A percentile compares a stretch with the other conserved stretches of the same genome.
Conservation (phyloP, 2,113 vertebrate species). For the Sceloporus tristichus region DNA sequence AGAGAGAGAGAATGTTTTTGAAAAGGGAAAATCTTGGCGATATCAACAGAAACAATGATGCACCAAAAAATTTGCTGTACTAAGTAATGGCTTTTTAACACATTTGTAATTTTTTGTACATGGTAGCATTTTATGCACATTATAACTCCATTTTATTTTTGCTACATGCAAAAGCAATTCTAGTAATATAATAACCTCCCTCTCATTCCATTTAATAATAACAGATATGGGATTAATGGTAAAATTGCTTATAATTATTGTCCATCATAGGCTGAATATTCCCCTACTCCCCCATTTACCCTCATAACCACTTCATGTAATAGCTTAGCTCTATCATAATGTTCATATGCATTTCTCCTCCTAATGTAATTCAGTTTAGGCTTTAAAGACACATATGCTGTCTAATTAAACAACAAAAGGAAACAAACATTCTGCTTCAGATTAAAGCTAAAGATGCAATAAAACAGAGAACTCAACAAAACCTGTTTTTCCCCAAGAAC, state of each 20-base stretch:
- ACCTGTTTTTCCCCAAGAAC: background rate
- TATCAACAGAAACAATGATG: background rate
- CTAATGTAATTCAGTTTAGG: rapidly evolving
- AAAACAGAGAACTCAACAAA: background rate
- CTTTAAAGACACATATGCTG: background rate
- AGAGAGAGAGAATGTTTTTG: no score
- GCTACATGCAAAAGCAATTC: background rate
- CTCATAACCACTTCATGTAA: background rate
- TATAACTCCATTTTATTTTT: constrained; percentile 13
- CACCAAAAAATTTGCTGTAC: background rate
- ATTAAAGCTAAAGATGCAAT: background rate
- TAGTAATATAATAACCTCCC: background rate
- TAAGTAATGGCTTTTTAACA: background rate
- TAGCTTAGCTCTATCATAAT: background rate
- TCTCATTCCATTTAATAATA: background rate
- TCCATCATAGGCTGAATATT: background rate
- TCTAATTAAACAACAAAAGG: background rate
- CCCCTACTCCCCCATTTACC: background rate
- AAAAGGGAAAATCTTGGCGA: background rate
- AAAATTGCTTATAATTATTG: background rate
- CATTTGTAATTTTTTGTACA: background rate
- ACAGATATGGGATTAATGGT: background rate
- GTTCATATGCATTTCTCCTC: background rate
- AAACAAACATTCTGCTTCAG: background rate
- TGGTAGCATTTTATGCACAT: background rate